A percentile compares a stretch with the other conserved stretches of the same genome.
These are phyloP conservation scores for Heteronetta atricapilla DNA, from an alignment of 2,113 vertebrate species.

Conservation along the genomic window DNA sequence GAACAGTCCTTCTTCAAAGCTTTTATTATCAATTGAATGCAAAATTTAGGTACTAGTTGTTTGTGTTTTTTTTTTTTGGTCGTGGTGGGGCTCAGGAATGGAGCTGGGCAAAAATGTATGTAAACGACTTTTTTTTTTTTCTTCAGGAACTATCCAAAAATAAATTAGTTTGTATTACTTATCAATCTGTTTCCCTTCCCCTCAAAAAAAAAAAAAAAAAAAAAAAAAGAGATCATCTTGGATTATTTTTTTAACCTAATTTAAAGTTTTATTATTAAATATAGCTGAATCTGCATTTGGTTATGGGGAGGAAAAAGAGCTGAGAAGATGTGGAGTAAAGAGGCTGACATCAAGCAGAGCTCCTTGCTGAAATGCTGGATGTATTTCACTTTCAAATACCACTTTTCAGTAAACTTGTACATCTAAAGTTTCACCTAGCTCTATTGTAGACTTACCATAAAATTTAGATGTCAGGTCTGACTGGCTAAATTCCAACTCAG, in stretches of 20 bases:
- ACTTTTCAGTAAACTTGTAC: neutral
- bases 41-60: neutral
- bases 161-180: neutral
- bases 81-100: neutral
- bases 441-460: neutral
- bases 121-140: neutral
- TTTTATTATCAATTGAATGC: neutral
- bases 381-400: neutral
- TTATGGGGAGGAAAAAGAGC: fast-evolving
- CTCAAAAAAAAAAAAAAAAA: neutral
- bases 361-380: neutral
- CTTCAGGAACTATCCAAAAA: neutral
- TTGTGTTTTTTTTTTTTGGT: neutral
- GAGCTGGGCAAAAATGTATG: neutral
- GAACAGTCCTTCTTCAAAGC: fast-evolving
- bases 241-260: neutral
- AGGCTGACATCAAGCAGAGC: neutral
- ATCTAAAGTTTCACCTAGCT: neutral
- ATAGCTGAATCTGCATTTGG: neutral
- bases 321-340: neutral
- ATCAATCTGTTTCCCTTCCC: neutral
- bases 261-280: neutral
- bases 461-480: neutral
- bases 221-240: fast-evolving
- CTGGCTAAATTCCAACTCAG: neutral